Evolutionary conservation across 1,140 invertebrate species (phyloP).

Genomic region (Potamilus streckersoni): DNA sequence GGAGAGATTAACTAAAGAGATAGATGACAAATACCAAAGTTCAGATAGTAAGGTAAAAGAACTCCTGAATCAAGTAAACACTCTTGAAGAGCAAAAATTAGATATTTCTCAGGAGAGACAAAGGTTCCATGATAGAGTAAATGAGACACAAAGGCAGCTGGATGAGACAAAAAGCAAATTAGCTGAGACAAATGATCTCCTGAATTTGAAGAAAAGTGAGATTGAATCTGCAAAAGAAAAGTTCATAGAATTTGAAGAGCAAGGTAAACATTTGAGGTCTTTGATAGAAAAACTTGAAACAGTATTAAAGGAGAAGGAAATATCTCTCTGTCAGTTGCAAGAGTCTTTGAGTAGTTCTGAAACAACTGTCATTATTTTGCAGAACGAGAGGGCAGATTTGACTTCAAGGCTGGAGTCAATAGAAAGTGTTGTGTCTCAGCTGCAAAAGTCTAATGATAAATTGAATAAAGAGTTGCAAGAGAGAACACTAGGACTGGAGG

Average conservation of each 20-base stretch:
- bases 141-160: slow-evolving; percentile 10
- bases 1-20: slow-evolving; percentile 16
- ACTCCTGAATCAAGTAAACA: slow-evolving; percentile 14
- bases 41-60: slow-evolving; percentile 22
- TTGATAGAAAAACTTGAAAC: slow-evolving; percentile 18
- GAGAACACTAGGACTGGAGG: no score
- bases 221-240: slow-evolving; percentile 23
- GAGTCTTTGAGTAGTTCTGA: slow-evolving; percentile 45
- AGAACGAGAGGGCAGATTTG: slow-evolving; percentile 43
- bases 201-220: slow-evolving; percentile 31
- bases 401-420: slow-evolving; percentile 26
- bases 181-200: slow-evolving; percentile 34
- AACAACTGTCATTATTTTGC: slow-evolving; percentile 33
- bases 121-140: slow-evolving; percentile 9
- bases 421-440: no score
- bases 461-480: no score
- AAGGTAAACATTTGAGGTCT: slow-evolving; percentile 11
- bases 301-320: slow-evolving; percentile 28
- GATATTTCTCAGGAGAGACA: slow-evolving; percentile 24
- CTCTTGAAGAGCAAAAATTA: slow-evolving; percentile 16
- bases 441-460: no score
- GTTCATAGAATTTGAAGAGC: slow-evolving; percentile 17
- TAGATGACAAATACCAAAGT: slow-evolving; percentile 20
- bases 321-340: slow-evolving; percentile 36
- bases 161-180: slow-evolving; percentile 9